These are phyloP conservation scores for Platyscapa corneri DNA, from an alignment of 1,140 invertebrate species.

Conservation along the genomic window DNA sequence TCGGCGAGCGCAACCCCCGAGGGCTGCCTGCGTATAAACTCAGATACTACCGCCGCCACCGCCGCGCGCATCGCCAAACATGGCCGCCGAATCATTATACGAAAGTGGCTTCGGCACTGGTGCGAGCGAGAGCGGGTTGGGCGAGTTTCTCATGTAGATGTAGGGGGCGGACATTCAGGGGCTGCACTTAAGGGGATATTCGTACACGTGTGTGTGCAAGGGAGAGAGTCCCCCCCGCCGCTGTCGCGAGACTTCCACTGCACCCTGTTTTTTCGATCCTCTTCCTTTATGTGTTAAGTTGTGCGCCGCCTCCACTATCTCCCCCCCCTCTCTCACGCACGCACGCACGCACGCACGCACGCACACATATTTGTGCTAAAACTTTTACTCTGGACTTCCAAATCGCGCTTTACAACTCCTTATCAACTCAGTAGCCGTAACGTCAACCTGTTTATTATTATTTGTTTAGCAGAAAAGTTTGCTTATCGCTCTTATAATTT, in stretches of 20 bases:
- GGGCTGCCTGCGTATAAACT: background rate
- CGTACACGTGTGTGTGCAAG: background rate
- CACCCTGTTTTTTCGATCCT: background rate
- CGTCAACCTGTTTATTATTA: no score
- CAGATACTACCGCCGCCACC: conserved; percentile 62
- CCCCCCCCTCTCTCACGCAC: no score
- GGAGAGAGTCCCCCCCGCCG: background rate
- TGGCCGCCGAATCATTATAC: conserved; percentile 62
- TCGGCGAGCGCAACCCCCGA: conserved; percentile 55
- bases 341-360: background rate
- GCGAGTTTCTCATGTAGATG: background rate
- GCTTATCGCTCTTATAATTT: no score
- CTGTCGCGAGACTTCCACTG: background rate
- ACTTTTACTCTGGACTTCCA: background rate
- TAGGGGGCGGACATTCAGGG: conserved; percentile 41
- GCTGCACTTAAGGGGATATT: conserved; percentile 35
- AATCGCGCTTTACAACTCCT: background rate
- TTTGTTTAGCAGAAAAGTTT: no score
- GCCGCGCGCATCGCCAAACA: conserved; percentile 66
- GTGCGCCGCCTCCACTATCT: background rate
- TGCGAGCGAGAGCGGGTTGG: conserved; percentile 12
- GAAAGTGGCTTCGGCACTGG: conserved; percentile 3
- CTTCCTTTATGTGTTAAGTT: background rate
- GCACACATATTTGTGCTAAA: no score
- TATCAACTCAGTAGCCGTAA: background rate